Evolutionary conservation across 2,113 vertebrate species (phyloP), one percentile per base, ranked within the genome.

Genomic region (Phalacrocorax brasilianus): DNA sequence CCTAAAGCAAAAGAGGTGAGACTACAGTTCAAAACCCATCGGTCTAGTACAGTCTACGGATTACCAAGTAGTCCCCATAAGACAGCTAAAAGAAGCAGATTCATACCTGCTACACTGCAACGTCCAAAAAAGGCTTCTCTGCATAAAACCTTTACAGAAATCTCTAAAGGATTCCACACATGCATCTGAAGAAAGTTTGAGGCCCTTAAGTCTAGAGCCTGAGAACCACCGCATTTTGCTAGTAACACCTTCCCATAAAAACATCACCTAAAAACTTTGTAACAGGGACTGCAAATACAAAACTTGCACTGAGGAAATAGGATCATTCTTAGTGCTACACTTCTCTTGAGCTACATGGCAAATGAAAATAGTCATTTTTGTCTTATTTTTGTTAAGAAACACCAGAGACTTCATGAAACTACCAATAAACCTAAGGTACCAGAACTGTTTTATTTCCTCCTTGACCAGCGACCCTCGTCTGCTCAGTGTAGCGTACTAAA

Each of bases 271-370:
- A 33, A 38, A 77, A 22, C 35, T 28, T 73, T 30, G 0, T 24
- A 58, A 22, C 1, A 59, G 13, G 28, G 18, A 35, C 23, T 13
- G 23, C 56, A 30, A 67, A 75, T 19, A 33, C 16, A 28, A 42
- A 55, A 59, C 30, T 2, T 2, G 4, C 56, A 30, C 72, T 19
- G 32, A 71, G 26, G 14, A 74, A 35, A n/a, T 67, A n/a, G 9
- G 44, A 27, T 8, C 13, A 8, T 19, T 47, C 55, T 38, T 13
- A 76, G 35, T 0, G 0, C 62, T 52, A 9, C 13, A 4, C 19
- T 50, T 78, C n/a, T 33, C 50, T 12, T 23, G 11, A 83, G 17
- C 67, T 76, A 27, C 0, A 0, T 2, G 15, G 33, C 61, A 55
- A 67, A 35, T 3, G 7, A 81, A 47, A 80, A 62, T 1, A 44